Base-by-base conservation (phyloP, 2,797 vertebrate genomes). In the Ispidina picta region DNA sequence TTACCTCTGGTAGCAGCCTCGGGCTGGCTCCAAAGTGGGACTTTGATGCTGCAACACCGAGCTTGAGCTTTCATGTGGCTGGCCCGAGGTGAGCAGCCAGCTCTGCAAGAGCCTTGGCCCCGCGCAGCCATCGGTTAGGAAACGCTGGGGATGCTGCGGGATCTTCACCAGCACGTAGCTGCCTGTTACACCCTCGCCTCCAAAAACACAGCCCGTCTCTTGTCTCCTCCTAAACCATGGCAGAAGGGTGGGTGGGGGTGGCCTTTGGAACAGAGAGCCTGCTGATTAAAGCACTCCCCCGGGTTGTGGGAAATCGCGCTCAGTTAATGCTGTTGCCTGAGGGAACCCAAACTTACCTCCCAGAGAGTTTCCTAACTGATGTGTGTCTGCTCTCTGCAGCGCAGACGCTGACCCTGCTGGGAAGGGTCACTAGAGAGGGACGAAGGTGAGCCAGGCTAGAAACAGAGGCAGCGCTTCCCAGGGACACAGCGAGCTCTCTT, bases 11-110 rank as follows among this genome's bases (percentile, higher is more conserved):
- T 82, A 88, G 74, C 86, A 79, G 46, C 92, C 78, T 92, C 69
- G 25, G 94, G 93, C 86, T 85, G 8, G 8, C 84, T 93, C 94
- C 79, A 37, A 85, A 94, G 82, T 89, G 82, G 55, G 65, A 58
- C 93, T 96, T 96, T 95, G 95, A 96, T 96, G 95, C 90, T 95
- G 93, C 94, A 94, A 95, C 80, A 60, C 65, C 7, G 63, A 75
- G 71, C 75, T 0, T 0, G 75, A 94, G 88, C 95, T 96, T 96
- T 96, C 29, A 96, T 96, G 95, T 95, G 94, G 95, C 92, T 91
- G 83, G 86, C 88, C 86, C 81, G 94, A 68, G 94, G 94, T 92
- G 91, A 96, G 90, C 88, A 94, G 93, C 88, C 93, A 95, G 78
- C 80, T 93, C 90, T 95, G 72, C 78, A 83, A 89, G 83, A 91